phyloP scores from a whole-genome alignment of 2,888 invertebrate species.

The Geotrupes spiniger region DNA sequence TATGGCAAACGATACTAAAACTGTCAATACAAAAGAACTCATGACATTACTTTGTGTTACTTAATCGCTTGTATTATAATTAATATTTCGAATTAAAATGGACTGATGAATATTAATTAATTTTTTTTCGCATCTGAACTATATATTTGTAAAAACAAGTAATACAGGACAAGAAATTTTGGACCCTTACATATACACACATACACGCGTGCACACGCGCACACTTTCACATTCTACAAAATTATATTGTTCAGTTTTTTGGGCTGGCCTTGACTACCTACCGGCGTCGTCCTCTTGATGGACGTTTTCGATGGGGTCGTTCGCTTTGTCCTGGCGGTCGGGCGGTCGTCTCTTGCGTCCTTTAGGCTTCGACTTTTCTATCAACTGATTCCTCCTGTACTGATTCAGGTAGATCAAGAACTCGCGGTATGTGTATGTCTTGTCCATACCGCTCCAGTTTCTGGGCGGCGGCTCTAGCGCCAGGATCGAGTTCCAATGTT shows the following conservation, averaged over 20 bases:
- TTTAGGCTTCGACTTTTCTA: constrained; percentile 47
- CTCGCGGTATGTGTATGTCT: constrained; percentile 69
- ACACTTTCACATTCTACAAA: constrained; percentile 16
- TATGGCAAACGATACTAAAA: no score
- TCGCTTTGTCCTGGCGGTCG: no score
- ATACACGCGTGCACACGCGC: neutral
- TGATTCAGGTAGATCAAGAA: constrained; percentile 66
- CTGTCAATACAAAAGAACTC: no score
- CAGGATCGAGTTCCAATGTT: constrained; percentile 68
- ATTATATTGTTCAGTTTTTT: constrained; percentile 23
- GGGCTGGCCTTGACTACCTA: constrained; percentile 37
- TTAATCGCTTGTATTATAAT: no score
- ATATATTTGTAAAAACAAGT: constrained; percentile 2
- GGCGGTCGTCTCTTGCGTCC: no score
- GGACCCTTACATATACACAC: constrained; percentile 1
- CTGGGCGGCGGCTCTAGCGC: constrained; percentile 71
- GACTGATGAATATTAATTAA: no score
- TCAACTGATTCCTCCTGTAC: constrained; percentile 54
- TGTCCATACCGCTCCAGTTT: constrained; percentile 67
- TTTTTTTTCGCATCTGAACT: neutral
- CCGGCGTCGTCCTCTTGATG: constrained; percentile 42
- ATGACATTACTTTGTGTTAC: no score
- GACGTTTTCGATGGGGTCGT: no score
- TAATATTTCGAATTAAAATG: no score
- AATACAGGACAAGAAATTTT: constrained; percentile 2